phyloP scores from a whole-genome alignment of 2,888 invertebrate genomes.

The Eilema depressum region DNA sequence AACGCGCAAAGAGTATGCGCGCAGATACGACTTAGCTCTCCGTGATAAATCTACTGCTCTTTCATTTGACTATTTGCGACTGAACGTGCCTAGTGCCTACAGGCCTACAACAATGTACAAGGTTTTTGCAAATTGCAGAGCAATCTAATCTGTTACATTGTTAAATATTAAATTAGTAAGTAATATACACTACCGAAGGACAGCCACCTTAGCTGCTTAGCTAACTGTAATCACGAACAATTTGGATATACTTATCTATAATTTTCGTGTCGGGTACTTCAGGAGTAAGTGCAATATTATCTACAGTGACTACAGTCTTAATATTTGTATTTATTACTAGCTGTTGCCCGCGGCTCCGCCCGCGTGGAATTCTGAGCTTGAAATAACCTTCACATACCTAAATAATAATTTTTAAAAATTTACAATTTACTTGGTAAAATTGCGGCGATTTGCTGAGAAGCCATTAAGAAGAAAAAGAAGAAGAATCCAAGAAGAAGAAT shows the following conservation, averaged over 20 bases:
- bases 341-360: too few relatives aligned
- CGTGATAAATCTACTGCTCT: too few relatives aligned
- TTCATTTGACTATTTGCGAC: background rate
- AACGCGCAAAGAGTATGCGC: slow-evolving; percentile 47
- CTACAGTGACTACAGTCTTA: too few relatives aligned
- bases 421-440: too few relatives aligned
- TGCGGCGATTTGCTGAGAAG: too few relatives aligned
- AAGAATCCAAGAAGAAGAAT: too few relatives aligned
- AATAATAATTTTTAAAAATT: too few relatives aligned
- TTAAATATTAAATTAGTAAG: background rate
- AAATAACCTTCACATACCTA: too few relatives aligned
- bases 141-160: background rate
- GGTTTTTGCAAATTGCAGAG: background rate
- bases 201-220: background rate
- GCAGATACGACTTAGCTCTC: slow-evolving; percentile 25
- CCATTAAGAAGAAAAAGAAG: too few relatives aligned
- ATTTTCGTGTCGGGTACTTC: background rate
- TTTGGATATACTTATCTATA: background rate
- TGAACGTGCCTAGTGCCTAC: background rate
- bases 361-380: too few relatives aligned
- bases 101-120: background rate
- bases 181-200: background rate
- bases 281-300: too few relatives aligned
- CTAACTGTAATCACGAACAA: background rate
- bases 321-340: too few relatives aligned